Percentiles rank a stretch among this genome's conserved stretches.
phyloP scores from a whole-genome alignment of 2,797 vertebrate species.

The Masticophis lateralis region DNA sequence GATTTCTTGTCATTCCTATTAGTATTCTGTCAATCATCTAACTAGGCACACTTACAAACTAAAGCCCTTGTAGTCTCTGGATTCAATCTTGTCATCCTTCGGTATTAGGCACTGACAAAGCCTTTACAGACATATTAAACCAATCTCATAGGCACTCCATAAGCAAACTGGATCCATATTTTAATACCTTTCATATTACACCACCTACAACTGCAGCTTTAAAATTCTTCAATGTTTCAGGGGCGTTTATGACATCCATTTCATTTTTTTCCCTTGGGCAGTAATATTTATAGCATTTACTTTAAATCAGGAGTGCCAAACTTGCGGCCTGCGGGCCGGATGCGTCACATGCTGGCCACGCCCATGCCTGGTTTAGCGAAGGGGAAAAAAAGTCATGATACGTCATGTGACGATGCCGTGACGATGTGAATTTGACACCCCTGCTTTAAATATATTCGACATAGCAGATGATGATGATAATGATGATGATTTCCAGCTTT shows the following conservation, averaged over 20 bases:
- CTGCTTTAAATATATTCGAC: neutral
- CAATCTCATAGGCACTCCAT: neutral
- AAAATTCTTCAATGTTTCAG: neutral
- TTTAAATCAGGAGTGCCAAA: neutral
- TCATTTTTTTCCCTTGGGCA: neutral
- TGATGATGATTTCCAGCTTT: neutral
- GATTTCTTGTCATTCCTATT: neutral
- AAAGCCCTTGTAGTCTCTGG: neutral
- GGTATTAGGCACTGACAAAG: neutral
- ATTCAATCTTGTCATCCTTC: neutral
- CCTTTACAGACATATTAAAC: neutral
- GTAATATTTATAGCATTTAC: neutral
- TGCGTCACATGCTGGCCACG: too few species aligned
- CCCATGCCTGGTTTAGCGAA: too few species aligned
- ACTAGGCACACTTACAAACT: neutral
- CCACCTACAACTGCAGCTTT: neutral
- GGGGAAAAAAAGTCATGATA: too few species aligned
- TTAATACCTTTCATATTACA: neutral
- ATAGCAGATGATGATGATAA: neutral
- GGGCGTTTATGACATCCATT: neutral
- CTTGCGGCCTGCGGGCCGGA: fast-evolving
- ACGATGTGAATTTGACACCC: too few species aligned
- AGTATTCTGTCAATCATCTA: neutral
- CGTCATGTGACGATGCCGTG: fast-evolving
- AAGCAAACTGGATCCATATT: neutral